Evolutionary conservation across 2,888 invertebrate genomes (phyloP), one percentile per base, ranked within the genome.

Genomic region (Limnephilus marmoratus): DNA sequence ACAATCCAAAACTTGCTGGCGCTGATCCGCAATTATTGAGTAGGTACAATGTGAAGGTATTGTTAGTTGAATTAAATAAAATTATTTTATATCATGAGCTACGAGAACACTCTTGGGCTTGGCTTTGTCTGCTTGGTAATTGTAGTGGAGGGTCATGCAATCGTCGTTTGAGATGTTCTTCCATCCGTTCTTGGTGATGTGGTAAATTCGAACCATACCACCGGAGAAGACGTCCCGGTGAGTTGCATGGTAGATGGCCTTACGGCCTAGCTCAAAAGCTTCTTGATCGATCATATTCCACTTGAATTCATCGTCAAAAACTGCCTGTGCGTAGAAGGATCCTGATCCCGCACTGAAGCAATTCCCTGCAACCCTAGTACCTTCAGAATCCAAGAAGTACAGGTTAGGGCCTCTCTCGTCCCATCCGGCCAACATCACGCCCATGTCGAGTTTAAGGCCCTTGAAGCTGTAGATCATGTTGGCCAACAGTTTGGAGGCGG

Each of bases 401-500:
- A 99, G 95, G 91, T 98, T 98, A 31, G 99, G 98, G 12, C 99
- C 99, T 94, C 98, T 97, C 95, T 99, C 99, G 95, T 99, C 99
- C 96, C 98, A 98, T 0, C 99, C 99, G 93, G 98, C 98, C 93
- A 99, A 96, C 99, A 99, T 99, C 97, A 99, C 98, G n/a, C 99
- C 99, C 97, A 99, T 98, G 92, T 98, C 98, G 5, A 99, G 95
- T 0, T 99, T 99, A 98, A 99, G 99, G 93, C 99, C 99, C 95
- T 99, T 99, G 96, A 99, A 99, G 95, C 98, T 98, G 95, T 99
- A 99, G 15, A 99, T 98, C 97, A 99, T 99, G 95, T 99, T 99
- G 3, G 99, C 98, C 97, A 99, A 98, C 45, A 99, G 97, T 96
- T 99, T 99, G 94, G 99, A 99, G n/a, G 99, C 99, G 0, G 99